These are phyloP conservation scores for Drosophila limbata DNA, from an alignment of 2,888 invertebrate species.

Conservation along the genomic window DNA sequence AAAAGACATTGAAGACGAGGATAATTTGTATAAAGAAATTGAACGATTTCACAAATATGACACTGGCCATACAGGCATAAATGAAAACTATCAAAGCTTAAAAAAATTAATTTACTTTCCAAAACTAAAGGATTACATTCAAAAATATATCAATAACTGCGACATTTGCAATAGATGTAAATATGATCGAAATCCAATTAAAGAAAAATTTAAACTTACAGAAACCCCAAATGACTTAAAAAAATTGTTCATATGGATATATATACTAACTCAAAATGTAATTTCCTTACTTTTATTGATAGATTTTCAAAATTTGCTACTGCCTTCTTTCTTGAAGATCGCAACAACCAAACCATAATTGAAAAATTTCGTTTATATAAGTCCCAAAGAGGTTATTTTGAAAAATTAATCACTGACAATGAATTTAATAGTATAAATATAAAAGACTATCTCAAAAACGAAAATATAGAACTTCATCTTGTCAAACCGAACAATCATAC, in stretches of 20 bases:
- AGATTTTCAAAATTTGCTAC: slow-evolving; percentile 49
- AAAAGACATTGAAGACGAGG: slow-evolving; percentile 19
- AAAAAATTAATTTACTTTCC: slow-evolving; percentile 43
- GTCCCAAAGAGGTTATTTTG: slow-evolving; percentile 36
- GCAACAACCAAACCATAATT: slow-evolving; percentile 38
- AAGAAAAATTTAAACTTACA: slow-evolving; percentile 36
- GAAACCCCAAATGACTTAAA: slow-evolving; percentile 33
- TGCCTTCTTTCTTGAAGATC: slow-evolving; percentile 43
- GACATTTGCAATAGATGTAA: slow-evolving; percentile 20
- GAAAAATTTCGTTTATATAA: slow-evolving; percentile 35
- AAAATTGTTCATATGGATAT: slow-evolving; percentile 27
- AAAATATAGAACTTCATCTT: slow-evolving; percentile 43
- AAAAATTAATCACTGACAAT: slow-evolving; percentile 48
- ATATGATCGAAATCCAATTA: slow-evolving; percentile 44
- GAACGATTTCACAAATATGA: slow-evolving; percentile 37
- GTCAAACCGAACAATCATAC: slow-evolving; percentile 52
- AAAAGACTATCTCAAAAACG: slow-evolving; percentile 37
- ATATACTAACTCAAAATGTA: slow-evolving; percentile 29
- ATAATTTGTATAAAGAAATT: slow-evolving; percentile 35
- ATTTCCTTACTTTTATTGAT: slow-evolving; percentile 44
- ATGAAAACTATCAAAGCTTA: slow-evolving; percentile 35
- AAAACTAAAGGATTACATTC: slow-evolving; percentile 37
- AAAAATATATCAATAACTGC: slow-evolving; percentile 42
- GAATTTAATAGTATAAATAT: slow-evolving; percentile 47
- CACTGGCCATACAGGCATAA: slow-evolving; percentile 33